Conservation (phyloP, 2,113 vertebrate genomes). For the Anhinga anhinga region DNA sequence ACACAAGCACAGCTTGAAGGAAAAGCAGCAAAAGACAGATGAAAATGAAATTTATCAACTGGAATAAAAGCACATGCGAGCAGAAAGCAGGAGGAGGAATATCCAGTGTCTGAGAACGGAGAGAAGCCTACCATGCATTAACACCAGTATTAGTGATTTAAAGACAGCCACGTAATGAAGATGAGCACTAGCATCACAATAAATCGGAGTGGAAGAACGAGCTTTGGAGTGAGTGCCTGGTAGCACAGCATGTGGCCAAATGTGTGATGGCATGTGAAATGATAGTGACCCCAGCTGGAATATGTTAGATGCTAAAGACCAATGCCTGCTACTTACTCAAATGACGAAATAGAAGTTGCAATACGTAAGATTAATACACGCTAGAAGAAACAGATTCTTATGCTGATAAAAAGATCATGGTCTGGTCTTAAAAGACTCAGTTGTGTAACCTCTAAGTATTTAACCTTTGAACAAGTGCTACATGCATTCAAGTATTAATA, state of each 20-base stretch:
- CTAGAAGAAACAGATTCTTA: neutral
- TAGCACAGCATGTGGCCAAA: neutral
- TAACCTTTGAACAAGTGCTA: neutral
- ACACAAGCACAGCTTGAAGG: conserved; percentile 40
- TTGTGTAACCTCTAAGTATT: neutral
- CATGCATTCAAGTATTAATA: neutral
- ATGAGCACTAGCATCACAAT: neutral
- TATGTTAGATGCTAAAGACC: neutral
- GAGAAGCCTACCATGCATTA: neutral
- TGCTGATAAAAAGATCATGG: neutral
- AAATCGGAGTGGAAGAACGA: neutral
- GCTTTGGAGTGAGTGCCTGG: neutral
- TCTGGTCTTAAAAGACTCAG: neutral
- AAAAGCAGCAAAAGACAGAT: conserved; percentile 55
- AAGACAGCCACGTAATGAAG: neutral
- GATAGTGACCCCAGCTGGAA: neutral
- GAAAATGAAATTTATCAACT: conserved; percentile 53
- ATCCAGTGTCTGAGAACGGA: neutral
- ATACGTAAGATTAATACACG: neutral
- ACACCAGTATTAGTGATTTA: neutral
- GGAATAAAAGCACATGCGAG: conserved; percentile 49
- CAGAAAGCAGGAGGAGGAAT: conserved; percentile 48
- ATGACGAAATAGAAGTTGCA: neutral
- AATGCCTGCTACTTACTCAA: neutral
- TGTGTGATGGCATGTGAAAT: neutral